A percentile compares a stretch with the other conserved stretches of the same genome.
phyloP scores from a whole-genome alignment of 2,113 vertebrate genomes.

The Apodemus sylvaticus region DNA sequence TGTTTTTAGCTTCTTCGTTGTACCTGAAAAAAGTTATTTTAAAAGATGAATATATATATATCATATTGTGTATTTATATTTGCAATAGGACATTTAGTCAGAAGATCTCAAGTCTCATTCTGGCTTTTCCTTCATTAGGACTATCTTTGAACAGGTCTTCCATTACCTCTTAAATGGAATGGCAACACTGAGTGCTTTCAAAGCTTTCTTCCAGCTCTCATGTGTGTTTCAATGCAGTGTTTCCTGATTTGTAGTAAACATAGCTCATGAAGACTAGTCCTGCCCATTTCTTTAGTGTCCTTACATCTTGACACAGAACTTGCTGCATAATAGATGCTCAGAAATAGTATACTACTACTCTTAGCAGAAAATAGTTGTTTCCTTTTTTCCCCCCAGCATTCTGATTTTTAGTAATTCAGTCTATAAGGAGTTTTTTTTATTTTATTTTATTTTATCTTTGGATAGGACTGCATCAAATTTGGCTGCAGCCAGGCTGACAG shows the following conservation, averaged over 20 bases:
- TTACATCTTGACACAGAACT: conserved; percentile 12
- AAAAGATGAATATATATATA: not conserved
- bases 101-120: conserved; percentile 27
- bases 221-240: not conserved
- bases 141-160: conserved; percentile 47
- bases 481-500: conserved; percentile 87
- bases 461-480: conserved; percentile 88
- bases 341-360: conserved; percentile 34
- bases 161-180: conserved; percentile 24
- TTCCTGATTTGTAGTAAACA: not conserved
- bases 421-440: conserved; percentile 43
- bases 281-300: not conserved
- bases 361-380: conserved; percentile 53
- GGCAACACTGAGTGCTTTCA: not conserved
- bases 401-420: conserved; percentile 46
- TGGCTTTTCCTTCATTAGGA: conserved; percentile 26
- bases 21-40: conserved; percentile 34
- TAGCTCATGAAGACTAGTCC: not conserved
- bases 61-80: conserved; percentile 9
- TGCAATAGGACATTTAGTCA: not conserved
- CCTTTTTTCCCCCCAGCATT: conserved; percentile 15
- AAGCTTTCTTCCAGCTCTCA: conserved; percentile 44
- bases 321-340: conserved; percentile 24
- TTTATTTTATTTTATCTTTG: conserved; percentile 76
- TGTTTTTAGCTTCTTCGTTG: not conserved